These are phyloP conservation scores for Parus major DNA, from an alignment of 2,113 vertebrate species.

Conservation along the genomic window DNA sequence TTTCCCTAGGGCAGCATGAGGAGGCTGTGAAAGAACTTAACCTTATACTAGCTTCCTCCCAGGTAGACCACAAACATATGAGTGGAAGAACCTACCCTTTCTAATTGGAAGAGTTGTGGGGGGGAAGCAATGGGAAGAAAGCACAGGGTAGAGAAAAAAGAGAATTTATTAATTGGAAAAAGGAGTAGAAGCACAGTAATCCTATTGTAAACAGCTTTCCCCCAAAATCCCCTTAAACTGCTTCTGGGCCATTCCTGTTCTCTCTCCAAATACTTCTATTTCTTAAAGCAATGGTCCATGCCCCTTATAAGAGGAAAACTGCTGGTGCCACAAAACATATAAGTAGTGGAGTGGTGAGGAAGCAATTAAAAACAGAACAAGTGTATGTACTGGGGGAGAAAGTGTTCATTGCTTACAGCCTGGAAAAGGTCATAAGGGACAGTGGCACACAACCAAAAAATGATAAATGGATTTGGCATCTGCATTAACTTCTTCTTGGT, in stretches of 20 bases:
- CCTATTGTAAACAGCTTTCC: background rate
- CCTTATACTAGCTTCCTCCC: background rate
- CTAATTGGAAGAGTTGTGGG: background rate
- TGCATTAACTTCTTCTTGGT: background rate
- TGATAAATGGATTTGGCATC: constrained; percentile 48
- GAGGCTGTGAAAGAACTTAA: background rate
- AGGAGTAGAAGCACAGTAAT: background rate
- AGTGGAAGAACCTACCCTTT: background rate
- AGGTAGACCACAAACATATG: background rate
- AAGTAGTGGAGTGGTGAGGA: background rate
- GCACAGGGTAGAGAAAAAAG: background rate
- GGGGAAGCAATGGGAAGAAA: background rate
- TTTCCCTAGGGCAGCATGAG: background rate
- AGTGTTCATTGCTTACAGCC: background rate
- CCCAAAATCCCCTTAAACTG: background rate
- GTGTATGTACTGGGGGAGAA: background rate
- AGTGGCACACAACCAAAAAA: constrained; percentile 26
- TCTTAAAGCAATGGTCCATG: background rate
- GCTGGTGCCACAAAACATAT: background rate
- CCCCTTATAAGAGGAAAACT: background rate
- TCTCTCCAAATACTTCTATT: background rate
- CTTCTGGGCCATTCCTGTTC: background rate
- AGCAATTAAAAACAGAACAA: background rate
- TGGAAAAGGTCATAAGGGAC: background rate
- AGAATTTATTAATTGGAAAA: background rate